phyloP scores from a whole-genome alignment of 2,113 vertebrate genomes.

The Synchiropus splendidus region DNA sequence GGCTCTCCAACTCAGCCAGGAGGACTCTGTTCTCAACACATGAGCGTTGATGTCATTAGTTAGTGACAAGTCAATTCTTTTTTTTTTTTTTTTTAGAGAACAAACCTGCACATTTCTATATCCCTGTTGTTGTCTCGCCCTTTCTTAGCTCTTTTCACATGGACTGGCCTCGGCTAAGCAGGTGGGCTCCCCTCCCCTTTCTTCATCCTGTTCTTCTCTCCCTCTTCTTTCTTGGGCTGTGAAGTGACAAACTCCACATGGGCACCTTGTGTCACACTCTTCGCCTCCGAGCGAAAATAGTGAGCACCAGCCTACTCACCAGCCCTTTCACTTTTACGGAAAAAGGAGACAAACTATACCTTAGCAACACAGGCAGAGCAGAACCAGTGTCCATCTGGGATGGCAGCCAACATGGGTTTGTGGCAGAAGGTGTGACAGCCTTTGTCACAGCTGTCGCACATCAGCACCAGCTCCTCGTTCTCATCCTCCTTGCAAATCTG shows the following conservation, averaged over 20 bases:
- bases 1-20: slow-evolving; percentile 91
- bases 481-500: slow-evolving; percentile 96
- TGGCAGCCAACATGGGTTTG: slow-evolving; percentile 90
- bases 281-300: slow-evolving; percentile 78
- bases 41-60: slow-evolving; percentile 6
- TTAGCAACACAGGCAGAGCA: slow-evolving; percentile 97
- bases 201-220: slow-evolving; percentile 79
- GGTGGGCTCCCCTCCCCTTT: slow-evolving; percentile 78
- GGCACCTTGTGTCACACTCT: slow-evolving; percentile 76
- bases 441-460: slow-evolving; percentile 97
- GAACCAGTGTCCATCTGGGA: slow-evolving; percentile 98
- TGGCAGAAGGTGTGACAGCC: slow-evolving; percentile 99
- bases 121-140: slow-evolving; percentile 86
- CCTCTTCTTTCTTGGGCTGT: slow-evolving; percentile 85
- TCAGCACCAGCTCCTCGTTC: slow-evolving; percentile 92
- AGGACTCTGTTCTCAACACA: slow-evolving; percentile 72
- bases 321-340: too few species aligned
- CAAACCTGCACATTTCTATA: slow-evolving; percentile 86
- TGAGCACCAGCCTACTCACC: slow-evolving; percentile 87
- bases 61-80: neutral
- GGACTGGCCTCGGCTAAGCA: slow-evolving; percentile 49
- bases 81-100: neutral
- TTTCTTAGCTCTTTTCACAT: slow-evolving; percentile 85
- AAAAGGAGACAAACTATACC: slow-evolving; percentile 65
- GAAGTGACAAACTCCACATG: too few species aligned